These are phyloP conservation scores for Ptilodon capucinus DNA, from an alignment of 2,888 invertebrate genomes.

Conservation along the genomic window DNA sequence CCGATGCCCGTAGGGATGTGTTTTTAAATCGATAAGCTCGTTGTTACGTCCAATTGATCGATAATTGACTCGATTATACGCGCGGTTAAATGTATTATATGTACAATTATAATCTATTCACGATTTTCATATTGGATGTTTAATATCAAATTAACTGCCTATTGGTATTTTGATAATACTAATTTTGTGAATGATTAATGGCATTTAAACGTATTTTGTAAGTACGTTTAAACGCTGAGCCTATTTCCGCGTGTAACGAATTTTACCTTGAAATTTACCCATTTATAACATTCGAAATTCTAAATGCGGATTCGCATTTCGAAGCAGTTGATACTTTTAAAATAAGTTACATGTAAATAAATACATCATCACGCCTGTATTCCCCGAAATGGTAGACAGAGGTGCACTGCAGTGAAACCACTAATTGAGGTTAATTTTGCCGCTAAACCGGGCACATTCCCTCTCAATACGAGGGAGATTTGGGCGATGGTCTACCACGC, in stretches of 20 bases:
- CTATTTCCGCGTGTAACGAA: slow-evolving; percentile 28
- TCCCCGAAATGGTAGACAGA: too few relatives aligned
- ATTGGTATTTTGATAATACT: slow-evolving; percentile 11
- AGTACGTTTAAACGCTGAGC: slow-evolving; percentile 28
- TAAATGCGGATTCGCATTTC: slow-evolving; percentile 4
- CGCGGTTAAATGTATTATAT: slow-evolving; percentile 5
- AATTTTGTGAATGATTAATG: slow-evolving; percentile 30
- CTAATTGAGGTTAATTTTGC: too few relatives aligned
- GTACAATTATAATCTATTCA: slow-evolving; percentile 6
- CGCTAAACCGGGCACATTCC: too few relatives aligned
- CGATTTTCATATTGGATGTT: slow-evolving; percentile 13
- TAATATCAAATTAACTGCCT: slow-evolving; percentile 15
- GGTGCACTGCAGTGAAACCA: too few relatives aligned
- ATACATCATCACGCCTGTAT: too few relatives aligned
- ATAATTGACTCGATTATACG: slow-evolving; percentile 27
- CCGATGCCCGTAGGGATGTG: slow-evolving; percentile 35
- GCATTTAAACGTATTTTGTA: too few relatives aligned
- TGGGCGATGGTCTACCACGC: too few relatives aligned
- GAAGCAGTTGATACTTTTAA: too few relatives aligned
- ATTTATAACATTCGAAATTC: slow-evolving; percentile 28
- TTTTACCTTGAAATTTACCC: slow-evolving; percentile 32
- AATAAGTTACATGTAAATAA: too few relatives aligned
- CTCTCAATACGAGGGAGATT: too few relatives aligned
- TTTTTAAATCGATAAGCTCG: slow-evolving; percentile 34
- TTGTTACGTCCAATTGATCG: slow-evolving; percentile 25